These are phyloP conservation scores for Acanthiza pusilla DNA, from an alignment of 2,797 vertebrate species.

Conservation along the genomic window DNA sequence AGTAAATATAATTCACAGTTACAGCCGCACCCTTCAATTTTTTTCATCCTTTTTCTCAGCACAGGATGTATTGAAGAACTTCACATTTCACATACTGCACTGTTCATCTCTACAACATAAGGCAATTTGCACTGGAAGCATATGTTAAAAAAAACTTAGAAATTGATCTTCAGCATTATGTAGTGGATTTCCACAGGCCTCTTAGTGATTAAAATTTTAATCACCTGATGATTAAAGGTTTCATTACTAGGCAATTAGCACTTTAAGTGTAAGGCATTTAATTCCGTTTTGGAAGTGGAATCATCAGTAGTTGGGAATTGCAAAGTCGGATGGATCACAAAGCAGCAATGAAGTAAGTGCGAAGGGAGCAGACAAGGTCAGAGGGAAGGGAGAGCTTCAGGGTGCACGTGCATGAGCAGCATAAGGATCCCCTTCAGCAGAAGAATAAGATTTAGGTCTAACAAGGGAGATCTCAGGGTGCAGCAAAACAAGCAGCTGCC, in stretches of 20 bases:
- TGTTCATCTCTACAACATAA: background rate
- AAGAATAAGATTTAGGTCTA: background rate
- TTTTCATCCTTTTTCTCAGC: background rate
- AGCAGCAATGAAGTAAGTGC: background rate
- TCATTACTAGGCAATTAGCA: constrained; percentile 66
- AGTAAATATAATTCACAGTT: background rate
- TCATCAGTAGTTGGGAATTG: background rate
- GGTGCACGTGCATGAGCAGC: background rate
- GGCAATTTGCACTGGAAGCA: constrained; percentile 22
- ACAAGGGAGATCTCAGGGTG: fast-evolving
- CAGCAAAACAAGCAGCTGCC: fast-evolving
- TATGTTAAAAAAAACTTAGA: constrained; percentile 18
- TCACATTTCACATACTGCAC: background rate
- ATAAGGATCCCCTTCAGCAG: background rate
- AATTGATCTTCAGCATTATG: constrained; percentile 60
- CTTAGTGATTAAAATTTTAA: constrained; percentile 67
- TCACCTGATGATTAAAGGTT: constrained; percentile 69
- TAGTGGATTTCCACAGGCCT: constrained; percentile 39
- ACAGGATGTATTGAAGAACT: background rate
- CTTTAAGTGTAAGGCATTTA: constrained; percentile 48
- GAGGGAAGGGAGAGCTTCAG: background rate
- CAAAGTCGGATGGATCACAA: background rate
- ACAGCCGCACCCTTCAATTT: background rate
- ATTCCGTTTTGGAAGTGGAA: constrained; percentile 4
- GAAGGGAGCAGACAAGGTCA: background rate